Evolutionary conservation across 1,140 invertebrate species (phyloP).

Genomic region (Euwallacea fornicatus): DNA sequence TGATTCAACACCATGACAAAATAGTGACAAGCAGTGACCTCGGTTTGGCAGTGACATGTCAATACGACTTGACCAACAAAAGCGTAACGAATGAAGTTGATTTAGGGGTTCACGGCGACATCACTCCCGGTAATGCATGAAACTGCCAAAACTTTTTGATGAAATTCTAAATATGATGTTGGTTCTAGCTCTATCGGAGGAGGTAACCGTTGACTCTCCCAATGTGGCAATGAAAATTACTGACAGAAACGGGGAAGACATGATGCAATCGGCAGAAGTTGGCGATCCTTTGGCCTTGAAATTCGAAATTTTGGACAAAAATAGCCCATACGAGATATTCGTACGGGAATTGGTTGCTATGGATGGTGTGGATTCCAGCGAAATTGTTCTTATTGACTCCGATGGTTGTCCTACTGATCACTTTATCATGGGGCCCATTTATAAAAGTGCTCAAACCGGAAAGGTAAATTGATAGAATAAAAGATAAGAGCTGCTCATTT

Average conservation of each 20-base stretch:
- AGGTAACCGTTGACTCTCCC: slow-evolving; percentile 87
- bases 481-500: background rate
- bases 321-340: slow-evolving; percentile 93
- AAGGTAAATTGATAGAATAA: slow-evolving; percentile 60
- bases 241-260: slow-evolving; percentile 77
- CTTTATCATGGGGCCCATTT: slow-evolving; percentile 88
- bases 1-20: slow-evolving; percentile 93
- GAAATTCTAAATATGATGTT: slow-evolving; percentile 3
- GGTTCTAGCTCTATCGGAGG: slow-evolving; percentile 68
- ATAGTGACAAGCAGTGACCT: slow-evolving; percentile 93
- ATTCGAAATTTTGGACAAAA: slow-evolving; percentile 89
- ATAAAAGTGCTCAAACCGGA: slow-evolving; percentile 74
- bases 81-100: slow-evolving; percentile 91
- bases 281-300: slow-evolving; percentile 86
- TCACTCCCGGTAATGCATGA: slow-evolving; percentile 51
- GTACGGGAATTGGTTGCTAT: slow-evolving; percentile 91
- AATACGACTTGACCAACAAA: slow-evolving; percentile 91
- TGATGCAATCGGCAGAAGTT: slow-evolving; percentile 80
- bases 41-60: slow-evolving; percentile 87
- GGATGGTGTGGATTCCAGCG: slow-evolving; percentile 89
- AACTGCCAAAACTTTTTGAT: background rate
- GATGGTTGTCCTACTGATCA: slow-evolving; percentile 90
- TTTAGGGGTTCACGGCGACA: slow-evolving; percentile 83
- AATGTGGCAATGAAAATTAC: slow-evolving; percentile 94
- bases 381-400: slow-evolving; percentile 90